Conservation (phyloP, 2,888 invertebrate species). For the Lepidochrysops patricia region DNA sequence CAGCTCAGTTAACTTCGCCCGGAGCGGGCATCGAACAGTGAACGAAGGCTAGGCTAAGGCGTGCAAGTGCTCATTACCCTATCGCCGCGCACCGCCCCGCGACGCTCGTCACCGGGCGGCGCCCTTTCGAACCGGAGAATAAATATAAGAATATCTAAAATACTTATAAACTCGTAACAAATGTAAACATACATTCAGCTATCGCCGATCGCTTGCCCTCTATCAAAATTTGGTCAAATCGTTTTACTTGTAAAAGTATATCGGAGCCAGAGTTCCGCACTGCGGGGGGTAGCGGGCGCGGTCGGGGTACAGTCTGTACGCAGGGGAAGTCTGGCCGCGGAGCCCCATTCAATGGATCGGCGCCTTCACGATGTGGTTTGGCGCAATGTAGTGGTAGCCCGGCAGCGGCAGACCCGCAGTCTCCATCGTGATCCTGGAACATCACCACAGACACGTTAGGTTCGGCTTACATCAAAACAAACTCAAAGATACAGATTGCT, state of each 20-base stretch:
- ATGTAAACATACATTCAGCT: conserved; percentile 69
- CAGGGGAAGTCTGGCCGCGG: conserved; percentile 48
- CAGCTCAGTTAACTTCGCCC: conserved; percentile 57
- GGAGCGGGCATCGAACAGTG: conserved; percentile 45
- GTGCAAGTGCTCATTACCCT: conserved; percentile 29
- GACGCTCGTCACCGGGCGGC: neutral
- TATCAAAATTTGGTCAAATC: conserved; percentile 46
- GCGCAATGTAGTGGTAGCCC: conserved; percentile 93
- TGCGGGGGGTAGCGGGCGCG: conserved; percentile 40
- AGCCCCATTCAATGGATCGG: conserved; percentile 86
- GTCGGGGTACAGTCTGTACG: conserved; percentile 38
- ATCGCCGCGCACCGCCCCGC: conserved; percentile 35
- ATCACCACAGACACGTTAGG: conserved; percentile 16
- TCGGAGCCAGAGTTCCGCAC: conserved; percentile 56
- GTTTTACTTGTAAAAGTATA: conserved; percentile 56
- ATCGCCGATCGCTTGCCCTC: conserved; percentile 53
- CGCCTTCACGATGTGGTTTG: conserved; percentile 93
- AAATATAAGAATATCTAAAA: conserved; percentile 83
- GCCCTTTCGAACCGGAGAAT: conserved; percentile 66
- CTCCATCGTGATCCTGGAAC: conserved; percentile 95
- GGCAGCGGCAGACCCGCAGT: conserved; percentile 93
- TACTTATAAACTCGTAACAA: conserved; percentile 77
- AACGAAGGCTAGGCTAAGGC: conserved; percentile 33
- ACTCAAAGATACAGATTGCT: neutral
- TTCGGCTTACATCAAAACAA: neutral